Evolutionary conservation across 2,113 vertebrate genomes (phyloP).

Genomic region (Puffinus mauretanicus): DNA sequence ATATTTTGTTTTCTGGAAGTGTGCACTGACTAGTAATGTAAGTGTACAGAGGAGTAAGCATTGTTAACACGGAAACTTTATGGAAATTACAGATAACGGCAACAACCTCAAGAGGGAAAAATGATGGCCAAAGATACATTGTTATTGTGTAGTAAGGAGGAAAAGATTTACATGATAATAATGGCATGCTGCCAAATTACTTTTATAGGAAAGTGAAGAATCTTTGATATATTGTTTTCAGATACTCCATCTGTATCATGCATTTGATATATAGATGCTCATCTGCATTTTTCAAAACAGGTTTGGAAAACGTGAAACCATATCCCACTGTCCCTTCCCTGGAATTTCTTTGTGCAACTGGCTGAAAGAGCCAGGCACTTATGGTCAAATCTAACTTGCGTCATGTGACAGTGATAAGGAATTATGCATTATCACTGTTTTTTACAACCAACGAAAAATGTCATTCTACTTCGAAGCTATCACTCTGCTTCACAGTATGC

Average conservation of each 20-base stretch:
- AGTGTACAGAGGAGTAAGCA: neutral
- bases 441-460: neutral
- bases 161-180: constrained; percentile 20
- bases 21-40: neutral
- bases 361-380: neutral
- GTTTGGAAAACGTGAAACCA: neutral
- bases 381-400: neutral
- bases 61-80: neutral
- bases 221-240: neutral
- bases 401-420: neutral
- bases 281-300: neutral
- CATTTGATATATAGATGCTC: neutral
- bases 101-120: constrained; percentile 15
- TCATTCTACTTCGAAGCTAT: neutral
- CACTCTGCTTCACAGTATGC: neutral
- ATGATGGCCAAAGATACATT: neutral
- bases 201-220: neutral
- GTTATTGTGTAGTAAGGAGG: neutral
- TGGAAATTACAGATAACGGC: neutral
- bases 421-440: neutral
- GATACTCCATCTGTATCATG: neutral
- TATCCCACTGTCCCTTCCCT: neutral
- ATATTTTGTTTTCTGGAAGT: neutral
- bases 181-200: neutral
- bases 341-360: neutral